Base-by-base conservation (phyloP, 2,113 vertebrate species). In the Chlamydotis undulata region DNA sequence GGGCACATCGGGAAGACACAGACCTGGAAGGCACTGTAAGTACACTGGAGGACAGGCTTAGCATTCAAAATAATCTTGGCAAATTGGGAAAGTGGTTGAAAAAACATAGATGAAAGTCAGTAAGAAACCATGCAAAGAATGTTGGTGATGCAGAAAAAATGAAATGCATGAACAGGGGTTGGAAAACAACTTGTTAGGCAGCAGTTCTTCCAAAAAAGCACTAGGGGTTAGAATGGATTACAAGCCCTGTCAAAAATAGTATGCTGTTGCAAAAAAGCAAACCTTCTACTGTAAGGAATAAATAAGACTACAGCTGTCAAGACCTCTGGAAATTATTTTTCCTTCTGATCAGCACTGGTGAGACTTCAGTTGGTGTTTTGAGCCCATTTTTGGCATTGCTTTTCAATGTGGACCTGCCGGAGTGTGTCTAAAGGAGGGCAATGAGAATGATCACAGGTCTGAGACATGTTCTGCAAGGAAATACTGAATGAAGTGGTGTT, bases 81-180 rank as follows among this genome's bases (percentile, higher is more conserved):
- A 94, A 47, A 86, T 75, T 70, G 3, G 0, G 43, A 89, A 94
- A 75, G 23, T 31, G 15, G 52, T 80, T 92, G 80, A 83, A 87
- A 92, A 92, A 94, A 60, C 0, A 9, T 14, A 89, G 68, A 81
- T 67, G 68, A 70, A 93, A 81, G 64, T 94, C 56, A 60, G 52
- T 59, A 84, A 81, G 83, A 94, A 96, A 81, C 47, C 63, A 71
- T 50, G 86, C 43, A 95, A 91, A 67, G 80, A 83, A 83, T 41
- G 7, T 50, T 2, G 1, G 71, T 70, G 93, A 88, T 81, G 64
- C 52, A 83, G 55, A 59, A 90, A 89, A 75, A 89, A 35, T 52
- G 2, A 94, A 95, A 91, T 84, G 56, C 49, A 56, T 75, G 81
- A 87, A 71, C 29, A 57, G 52, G 52, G 9, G 6, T 3, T 94